These are phyloP conservation scores for Schizaphis graminum DNA, from an alignment of 2,888 invertebrate species.

Conservation along the genomic window DNA sequence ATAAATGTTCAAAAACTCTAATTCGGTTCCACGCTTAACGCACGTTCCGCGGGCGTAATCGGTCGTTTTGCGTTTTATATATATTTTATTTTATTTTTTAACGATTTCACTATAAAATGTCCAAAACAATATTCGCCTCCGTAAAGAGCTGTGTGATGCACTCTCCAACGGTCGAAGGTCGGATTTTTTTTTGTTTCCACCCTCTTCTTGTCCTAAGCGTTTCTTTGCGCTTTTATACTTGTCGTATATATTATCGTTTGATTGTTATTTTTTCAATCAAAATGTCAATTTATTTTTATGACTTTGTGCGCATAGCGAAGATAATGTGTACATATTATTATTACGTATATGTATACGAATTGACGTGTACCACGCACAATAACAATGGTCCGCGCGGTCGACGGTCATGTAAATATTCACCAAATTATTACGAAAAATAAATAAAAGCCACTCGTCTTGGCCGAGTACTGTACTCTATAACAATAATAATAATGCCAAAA, in stretches of 20 bases:
- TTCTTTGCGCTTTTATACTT: not conserved
- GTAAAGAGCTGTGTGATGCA: not conserved
- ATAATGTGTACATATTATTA: not conserved
- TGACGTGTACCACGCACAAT: not conserved
- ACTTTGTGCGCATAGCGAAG: not conserved
- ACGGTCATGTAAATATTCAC: not conserved
- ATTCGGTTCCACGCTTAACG: not conserved
- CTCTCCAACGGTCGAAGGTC: not conserved
- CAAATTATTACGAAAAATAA: conserved; percentile 12
- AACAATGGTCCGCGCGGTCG: not conserved
- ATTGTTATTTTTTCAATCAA: conserved; percentile 32
- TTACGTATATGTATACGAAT: not conserved
- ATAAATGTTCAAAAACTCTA: not conserved
- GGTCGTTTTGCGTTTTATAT: conserved; percentile 10
- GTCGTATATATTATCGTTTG: not conserved
- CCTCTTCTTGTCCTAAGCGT: not conserved
- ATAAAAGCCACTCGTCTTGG: not conserved
- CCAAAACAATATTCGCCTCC: conserved; percentile 5
- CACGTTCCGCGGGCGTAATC: conserved; percentile 11
- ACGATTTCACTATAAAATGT: not conserved
- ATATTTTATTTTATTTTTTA: conserved; percentile 6
- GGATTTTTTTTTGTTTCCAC: not conserved
- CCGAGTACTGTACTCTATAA: not conserved
- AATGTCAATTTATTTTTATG: conserved; percentile 37
- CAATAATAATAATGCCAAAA: not conserved